Conservation (phyloP, 2,888 invertebrate genomes). For the Epirrhoe tristata region DNA sequence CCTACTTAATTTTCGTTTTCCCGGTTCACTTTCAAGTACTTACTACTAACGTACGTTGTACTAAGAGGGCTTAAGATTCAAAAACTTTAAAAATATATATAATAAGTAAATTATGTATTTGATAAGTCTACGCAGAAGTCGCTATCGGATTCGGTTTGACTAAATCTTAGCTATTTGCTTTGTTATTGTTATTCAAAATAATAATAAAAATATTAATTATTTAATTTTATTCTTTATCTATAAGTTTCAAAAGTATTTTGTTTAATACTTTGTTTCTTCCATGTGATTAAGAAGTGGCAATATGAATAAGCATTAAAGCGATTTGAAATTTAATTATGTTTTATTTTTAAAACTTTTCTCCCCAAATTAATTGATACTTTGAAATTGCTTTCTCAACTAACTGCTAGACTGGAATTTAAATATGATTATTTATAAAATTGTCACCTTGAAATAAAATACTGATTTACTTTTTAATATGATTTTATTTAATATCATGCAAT, state of each 20-base stretch:
- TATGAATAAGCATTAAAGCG: conserved; percentile 73
- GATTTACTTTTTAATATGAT: conserved; percentile 12
- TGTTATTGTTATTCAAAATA: conserved; percentile 79
- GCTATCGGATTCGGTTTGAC: conserved; percentile 13
- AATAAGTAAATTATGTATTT: too few relatives aligned
- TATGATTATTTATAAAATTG: too few relatives aligned
- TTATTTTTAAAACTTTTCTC: background rate
- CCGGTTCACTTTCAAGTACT: too few relatives aligned
- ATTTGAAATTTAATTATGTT: conserved; percentile 52
- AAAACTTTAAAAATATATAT: too few relatives aligned
- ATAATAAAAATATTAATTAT: conserved; percentile 65
- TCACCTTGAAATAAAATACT: conserved; percentile 15
- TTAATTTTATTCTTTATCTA: conserved; percentile 69
- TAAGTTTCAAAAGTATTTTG: conserved; percentile 73
- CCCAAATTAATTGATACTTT: background rate
- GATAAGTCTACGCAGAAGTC: conserved; percentile 15
- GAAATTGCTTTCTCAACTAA: too few relatives aligned
- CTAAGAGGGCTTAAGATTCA: too few relatives aligned
- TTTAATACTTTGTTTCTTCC: conserved; percentile 79
- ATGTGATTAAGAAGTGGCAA: conserved; percentile 82
- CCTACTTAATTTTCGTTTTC: too few relatives aligned
- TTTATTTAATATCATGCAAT: conserved; percentile 25
- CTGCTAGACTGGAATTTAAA: too few relatives aligned
- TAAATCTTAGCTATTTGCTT: conserved; percentile 66
- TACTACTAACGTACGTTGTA: too few relatives aligned